These are phyloP conservation scores for Stenoptilia bipunctidactyla DNA, from an alignment of 2,888 invertebrate species.

Conservation along the genomic window DNA sequence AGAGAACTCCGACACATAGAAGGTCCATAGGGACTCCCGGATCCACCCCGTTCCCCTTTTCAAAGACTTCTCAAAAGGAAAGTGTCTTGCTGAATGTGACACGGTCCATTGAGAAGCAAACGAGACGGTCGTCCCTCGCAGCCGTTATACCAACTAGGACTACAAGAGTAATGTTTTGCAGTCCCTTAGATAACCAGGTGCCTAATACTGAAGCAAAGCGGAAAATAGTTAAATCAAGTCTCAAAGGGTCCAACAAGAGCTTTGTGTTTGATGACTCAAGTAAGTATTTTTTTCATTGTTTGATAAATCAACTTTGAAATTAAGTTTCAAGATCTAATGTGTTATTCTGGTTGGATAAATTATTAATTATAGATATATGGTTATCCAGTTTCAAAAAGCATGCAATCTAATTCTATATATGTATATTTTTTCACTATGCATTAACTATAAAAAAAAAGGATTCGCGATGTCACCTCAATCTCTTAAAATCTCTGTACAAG, in stretches of 20 bases:
- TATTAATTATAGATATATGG: too few species aligned
- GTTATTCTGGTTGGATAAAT: too few species aligned
- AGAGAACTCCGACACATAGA: slow-evolving; percentile 30
- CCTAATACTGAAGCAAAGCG: slow-evolving; percentile 31
- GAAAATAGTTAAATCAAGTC: slow-evolving; percentile 55
- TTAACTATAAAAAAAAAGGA: too few species aligned
- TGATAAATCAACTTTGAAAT: too few species aligned
- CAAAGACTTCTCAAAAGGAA: slow-evolving; percentile 28
- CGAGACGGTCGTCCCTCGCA: slow-evolving; percentile 19
- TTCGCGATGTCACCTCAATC: too few species aligned
- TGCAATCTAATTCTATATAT: too few species aligned
- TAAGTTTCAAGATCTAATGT: too few species aligned
- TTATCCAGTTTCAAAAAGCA: too few species aligned
- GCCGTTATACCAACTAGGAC: slow-evolving; percentile 24
- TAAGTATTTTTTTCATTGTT: too few species aligned
- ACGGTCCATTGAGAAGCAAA: slow-evolving; percentile 43
- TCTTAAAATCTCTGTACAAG: too few species aligned
- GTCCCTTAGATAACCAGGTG: slow-evolving; percentile 38
- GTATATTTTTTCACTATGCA: too few species aligned
- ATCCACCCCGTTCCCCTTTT: slow-evolving; percentile 39
- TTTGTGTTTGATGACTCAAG: slow-evolving; percentile 50
- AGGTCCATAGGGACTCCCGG: slow-evolving; percentile 41
- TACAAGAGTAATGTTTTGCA: slow-evolving; percentile 59
- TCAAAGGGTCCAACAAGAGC: slow-evolving; percentile 63
- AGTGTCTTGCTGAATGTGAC: slow-evolving; percentile 40